These are phyloP conservation scores for Bombus breviceps DNA, from an alignment of 1,140 invertebrate genomes.

Conservation along the genomic window DNA sequence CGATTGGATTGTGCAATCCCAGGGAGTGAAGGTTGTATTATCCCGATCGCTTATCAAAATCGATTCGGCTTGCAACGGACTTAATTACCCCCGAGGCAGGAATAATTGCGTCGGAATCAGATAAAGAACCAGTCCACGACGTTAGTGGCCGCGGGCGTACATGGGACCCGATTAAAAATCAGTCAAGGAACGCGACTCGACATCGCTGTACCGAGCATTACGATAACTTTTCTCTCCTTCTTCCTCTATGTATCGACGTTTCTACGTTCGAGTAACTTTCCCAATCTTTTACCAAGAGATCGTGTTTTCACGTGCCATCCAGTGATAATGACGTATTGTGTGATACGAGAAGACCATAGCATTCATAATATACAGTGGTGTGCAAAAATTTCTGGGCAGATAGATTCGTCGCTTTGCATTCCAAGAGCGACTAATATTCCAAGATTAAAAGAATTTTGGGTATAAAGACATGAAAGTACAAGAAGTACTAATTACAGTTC, in stretches of 20 bases:
- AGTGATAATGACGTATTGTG: too few species aligned
- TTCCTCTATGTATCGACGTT: too few species aligned
- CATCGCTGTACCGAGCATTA: neutral
- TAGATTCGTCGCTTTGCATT: neutral
- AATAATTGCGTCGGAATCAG: constrained; percentile 52
- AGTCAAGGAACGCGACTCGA: constrained; percentile 21
- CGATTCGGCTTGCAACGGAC: constrained; percentile 28
- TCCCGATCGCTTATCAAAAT: constrained; percentile 44
- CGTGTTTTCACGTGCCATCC: neutral
- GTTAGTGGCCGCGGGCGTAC: constrained; percentile 21
- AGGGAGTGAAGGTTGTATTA: constrained; percentile 10
- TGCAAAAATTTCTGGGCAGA: neutral
- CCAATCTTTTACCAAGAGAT: neutral
- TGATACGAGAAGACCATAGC: too few species aligned
- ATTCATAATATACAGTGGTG: neutral
- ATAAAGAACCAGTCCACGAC: constrained; percentile 48
- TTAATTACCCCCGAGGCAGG: constrained; percentile 44
- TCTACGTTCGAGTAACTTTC: neutral
- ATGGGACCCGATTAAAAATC: constrained; percentile 30
- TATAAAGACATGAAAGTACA: too few species aligned
- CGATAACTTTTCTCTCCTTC: neutral
- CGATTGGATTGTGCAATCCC: constrained; percentile 24
- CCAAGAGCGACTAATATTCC: neutral
- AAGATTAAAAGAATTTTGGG: too few species aligned
- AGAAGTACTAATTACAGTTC: too few species aligned